Base-by-base conservation (phyloP, 2,797 vertebrate species). In the Brachyalestes nurse region DNA sequence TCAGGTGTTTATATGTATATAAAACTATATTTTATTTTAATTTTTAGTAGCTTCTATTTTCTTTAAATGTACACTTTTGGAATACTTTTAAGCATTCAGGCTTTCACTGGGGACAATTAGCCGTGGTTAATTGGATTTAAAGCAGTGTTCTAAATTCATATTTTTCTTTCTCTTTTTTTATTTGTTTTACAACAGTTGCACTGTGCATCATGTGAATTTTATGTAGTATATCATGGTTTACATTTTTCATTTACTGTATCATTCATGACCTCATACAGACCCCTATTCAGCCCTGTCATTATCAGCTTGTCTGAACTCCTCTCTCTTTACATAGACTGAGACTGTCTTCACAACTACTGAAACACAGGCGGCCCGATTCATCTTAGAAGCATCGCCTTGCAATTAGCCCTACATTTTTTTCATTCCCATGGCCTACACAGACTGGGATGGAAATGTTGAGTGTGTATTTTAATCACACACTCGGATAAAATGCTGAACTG, bases 271-370 rank as follows among this genome's bases (percentile, higher is more conserved):
- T 80, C 81, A 72, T 55, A 34, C 42, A 57, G 42, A 2, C 13
- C 21, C 38, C 34, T 51, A 73, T 58, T 47, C 65, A 72, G 12
- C 21, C 49, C 66, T 72, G 61, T 81, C 60, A 81, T 83, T 81
- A 79, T n/a, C 72, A 21, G 16, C 34, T 49, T 45, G 58, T 47
- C 40, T 53, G 19, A 70, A 34, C 65, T 51, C 64, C 75, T 17
- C 10, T 49, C 61, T 65, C 19, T 42, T 34, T 61, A 13, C 40
- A 45, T 38, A 69, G 16, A 58, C 51, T 58, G 8, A 17, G n/a
- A 47, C 19, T 58, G 53, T 58, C 53, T 21, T 58, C 38, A 67
- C 13, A 65, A 16, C n/a, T 61, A 8, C 49, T 57, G 60, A 9
- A 66, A 45, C 3, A n/a, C 57, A 70, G 25, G 7, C 6, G 16